A percentile compares a stretch with the other conserved stretches of the same genome.
Conservation (phyloP, 2,113 vertebrate genomes). For the Egretta garzetta region DNA sequence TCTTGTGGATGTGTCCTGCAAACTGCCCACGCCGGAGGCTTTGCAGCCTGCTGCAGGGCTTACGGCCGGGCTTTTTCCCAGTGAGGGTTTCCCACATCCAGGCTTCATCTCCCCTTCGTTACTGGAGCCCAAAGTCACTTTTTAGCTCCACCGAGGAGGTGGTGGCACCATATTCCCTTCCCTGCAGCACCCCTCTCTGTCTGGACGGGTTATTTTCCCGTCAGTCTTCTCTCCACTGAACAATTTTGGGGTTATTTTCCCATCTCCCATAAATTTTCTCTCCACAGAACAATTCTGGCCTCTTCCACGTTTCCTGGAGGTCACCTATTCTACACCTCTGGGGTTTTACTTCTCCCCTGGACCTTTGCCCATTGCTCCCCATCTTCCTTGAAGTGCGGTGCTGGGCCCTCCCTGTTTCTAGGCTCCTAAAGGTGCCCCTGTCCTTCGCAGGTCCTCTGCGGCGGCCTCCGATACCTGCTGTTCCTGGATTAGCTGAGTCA, state of each 20-base stretch:
- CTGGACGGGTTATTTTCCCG: background rate
- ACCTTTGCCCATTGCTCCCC: background rate
- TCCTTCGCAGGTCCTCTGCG: background rate
- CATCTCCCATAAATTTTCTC: background rate
- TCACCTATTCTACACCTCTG: rapidly evolving
- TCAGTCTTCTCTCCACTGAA: background rate
- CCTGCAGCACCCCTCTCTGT: background rate
- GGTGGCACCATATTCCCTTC: background rate
- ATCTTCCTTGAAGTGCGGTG: background rate
- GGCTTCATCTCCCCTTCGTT: background rate
- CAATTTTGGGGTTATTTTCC: background rate
- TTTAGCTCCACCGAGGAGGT: background rate
- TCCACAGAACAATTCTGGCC: background rate
- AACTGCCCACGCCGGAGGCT: rapidly evolving
- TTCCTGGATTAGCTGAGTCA: background rate
- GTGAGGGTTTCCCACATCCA: no score
- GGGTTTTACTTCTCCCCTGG: background rate
- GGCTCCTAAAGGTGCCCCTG: background rate
- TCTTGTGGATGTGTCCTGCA: background rate
- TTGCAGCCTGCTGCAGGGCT: background rate
- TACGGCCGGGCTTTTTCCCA: rapidly evolving
- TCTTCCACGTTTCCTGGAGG: rapidly evolving
- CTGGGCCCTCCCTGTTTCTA: background rate
- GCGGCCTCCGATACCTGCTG: background rate
- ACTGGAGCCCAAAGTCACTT: rapidly evolving